Base-by-base conservation (phyloP, 1,140 invertebrate species). In the Fopius arisanus region DNA sequence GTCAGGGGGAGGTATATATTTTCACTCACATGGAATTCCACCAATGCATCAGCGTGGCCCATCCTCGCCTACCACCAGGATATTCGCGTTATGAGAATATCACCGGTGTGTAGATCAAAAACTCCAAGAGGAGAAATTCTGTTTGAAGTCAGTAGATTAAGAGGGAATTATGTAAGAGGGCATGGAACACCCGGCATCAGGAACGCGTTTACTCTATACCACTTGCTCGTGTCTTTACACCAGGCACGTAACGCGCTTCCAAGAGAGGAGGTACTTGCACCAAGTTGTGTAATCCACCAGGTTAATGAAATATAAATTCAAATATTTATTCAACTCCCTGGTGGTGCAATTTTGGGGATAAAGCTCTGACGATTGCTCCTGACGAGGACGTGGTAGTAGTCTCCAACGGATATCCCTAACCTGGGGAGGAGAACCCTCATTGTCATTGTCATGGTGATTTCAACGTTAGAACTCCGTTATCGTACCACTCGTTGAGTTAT, bases 111-210 rank as follows among this genome's bases (percentile, higher is more conserved):
- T n/a, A n/a, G n/a, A n/a, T n/a, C n/a, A 48, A 19, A n/a, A n/a
- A 48, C 5, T 48, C 7, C 16, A 59, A 59, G 54, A 4, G 23
- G 54, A 23, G 54, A 59, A 59, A 59, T 59, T 21, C 26, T 23
- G 54, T 59, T 59, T 26, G 19, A 28, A 26, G 19, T 59, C 54
- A 59, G 54, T 59, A 23, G 54, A 59, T 59, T 59, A 59, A 59
- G 54, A 59, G 54, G 28, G 69, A 31, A 59, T 71, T 71, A 71
- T 63, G 59, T 71, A 71, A 71, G 69, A 62, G 51, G 37, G 33
- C 37, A 21, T 63, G 54, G 54, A 62, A 41, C 54, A 54, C 33
- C 28, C 54, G 33, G 54, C 48, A 70, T 70, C 43, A 48, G 33
- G 68, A 59, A 51, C 68, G 54, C 29, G 29, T 31, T n/a, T 31